Percentiles rank a stretch among this genome's conserved stretches.
These are phyloP conservation scores for Leucoraja ocellata DNA, from an alignment of 2,797 vertebrate genomes.

Conservation along the genomic window DNA sequence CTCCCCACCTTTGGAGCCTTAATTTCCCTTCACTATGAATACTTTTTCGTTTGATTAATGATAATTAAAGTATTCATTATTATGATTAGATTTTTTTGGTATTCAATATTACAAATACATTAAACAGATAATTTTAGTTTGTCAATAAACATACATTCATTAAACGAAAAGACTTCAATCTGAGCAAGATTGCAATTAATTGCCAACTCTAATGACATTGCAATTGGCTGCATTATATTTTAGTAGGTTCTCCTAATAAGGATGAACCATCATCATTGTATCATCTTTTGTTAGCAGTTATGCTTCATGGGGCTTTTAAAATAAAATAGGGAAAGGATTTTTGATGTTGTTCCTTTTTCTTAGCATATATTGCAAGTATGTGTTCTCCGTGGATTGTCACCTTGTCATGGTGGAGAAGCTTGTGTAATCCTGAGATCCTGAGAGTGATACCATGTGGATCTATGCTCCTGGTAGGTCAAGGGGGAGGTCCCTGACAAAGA, in stretches of 20 bases:
- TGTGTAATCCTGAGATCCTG: too few relatives aligned
- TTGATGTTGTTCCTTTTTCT: background rate
- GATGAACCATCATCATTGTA: background rate
- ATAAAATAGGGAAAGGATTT: slow-evolving; percentile 14
- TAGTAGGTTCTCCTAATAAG: background rate
- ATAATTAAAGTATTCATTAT: background rate
- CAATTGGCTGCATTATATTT: background rate
- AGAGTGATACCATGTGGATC: too few relatives aligned
- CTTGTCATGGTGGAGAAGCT: too few relatives aligned
- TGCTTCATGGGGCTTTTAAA: background rate
- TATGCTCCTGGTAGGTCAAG: too few relatives aligned
- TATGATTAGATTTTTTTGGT: background rate
- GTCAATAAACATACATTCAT: background rate
- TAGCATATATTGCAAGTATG: background rate
- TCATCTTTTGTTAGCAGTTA: background rate
- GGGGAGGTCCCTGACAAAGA: too few relatives aligned
- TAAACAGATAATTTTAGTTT: background rate
- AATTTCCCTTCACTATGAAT: background rate
- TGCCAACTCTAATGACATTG: background rate
- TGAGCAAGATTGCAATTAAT: background rate
- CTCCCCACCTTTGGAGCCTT: background rate
- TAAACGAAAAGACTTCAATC: slow-evolving; percentile 8
- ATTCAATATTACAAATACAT: background rate
- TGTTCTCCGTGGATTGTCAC: too few relatives aligned
- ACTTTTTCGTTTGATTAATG: background rate